A percentile compares a stretch with the other conserved stretches of the same genome.
These are phyloP conservation scores for Rhinogobio ventralis DNA, from an alignment of 2,797 vertebrate genomes.

Conservation along the genomic window DNA sequence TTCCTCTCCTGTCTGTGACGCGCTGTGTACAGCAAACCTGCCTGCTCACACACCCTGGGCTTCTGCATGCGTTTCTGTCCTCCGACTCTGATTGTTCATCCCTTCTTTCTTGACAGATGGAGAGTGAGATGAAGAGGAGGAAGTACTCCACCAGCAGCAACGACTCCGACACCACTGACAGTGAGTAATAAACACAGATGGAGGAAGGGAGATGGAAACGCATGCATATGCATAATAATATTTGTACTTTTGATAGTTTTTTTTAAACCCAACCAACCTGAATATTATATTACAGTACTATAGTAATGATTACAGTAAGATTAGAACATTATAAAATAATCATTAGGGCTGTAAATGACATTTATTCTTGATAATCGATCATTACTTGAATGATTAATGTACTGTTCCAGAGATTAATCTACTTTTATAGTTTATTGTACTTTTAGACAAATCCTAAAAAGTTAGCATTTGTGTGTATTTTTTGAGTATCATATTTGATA, in stretches of 20 bases:
- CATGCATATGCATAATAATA: too few relatives aligned
- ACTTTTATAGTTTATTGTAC: too few relatives aligned
- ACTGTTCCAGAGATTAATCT: too few relatives aligned
- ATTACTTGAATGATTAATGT: background rate
- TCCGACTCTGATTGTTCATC: conserved; percentile 1
- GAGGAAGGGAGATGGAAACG: background rate
- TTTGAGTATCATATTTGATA: too few relatives aligned
- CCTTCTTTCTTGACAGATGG: conserved; percentile 84
- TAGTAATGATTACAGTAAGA: background rate
- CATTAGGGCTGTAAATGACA: background rate
- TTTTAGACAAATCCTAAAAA: too few relatives aligned
- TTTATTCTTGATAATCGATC: background rate
- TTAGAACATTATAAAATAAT: background rate
- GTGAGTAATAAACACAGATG: conserved; percentile 79
- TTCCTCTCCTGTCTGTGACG: conserved; percentile 41
- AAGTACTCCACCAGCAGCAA: conserved; percentile 99
- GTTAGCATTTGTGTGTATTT: too few relatives aligned
- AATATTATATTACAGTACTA: background rate
- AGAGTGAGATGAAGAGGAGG: conserved; percentile 92
- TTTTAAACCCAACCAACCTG: background rate
- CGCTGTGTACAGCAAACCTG: background rate
- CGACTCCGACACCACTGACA: conserved; percentile 97
- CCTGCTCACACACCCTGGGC: background rate
- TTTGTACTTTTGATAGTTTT: too few relatives aligned
- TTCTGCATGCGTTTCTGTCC: background rate